Evolutionary conservation across 2,113 vertebrate species (phyloP), one percentile per base, ranked within the genome.

Genomic region (Fukomys damarensis): DNA sequence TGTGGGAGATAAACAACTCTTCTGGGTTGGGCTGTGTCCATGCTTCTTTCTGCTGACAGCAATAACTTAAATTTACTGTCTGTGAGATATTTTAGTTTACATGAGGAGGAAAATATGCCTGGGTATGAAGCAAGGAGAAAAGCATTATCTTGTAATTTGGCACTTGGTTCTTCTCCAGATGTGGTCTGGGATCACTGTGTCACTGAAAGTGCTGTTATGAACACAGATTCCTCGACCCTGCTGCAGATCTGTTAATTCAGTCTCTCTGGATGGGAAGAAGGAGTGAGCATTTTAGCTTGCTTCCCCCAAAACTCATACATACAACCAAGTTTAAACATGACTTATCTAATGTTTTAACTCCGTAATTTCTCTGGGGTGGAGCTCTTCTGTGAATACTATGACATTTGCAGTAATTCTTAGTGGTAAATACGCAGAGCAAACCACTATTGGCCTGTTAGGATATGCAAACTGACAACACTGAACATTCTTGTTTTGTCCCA

Each of bases 371-470:
- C 20, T 38, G 46, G 58, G 85, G 90, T 70, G 38, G 61, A 52
- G n/a, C 14, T 81, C 63, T 70, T 88, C 54, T 82, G 35, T 56
- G 81, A 92, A 86, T 91, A 66, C 41, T 65, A 68, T 91, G 89
- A 79, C 58, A 89, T 76, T 35, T n/a, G 7, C 32, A 72, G 93
- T 35, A 85, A 76, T 56, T 93, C 89, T 85, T 35, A 58, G 63
- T 88, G 84, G 68, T 93, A 93, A 93, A 84, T 70, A 54, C 61
- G 59, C 84, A 85, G 92, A 95, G 32, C 35, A 92, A 97, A 92
- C n/a, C 77, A 95, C 77, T 35, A 65, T 0, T 84, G 94, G 17
- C 95, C 56, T 96, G 92, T 94, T 74, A 79, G 90, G 76, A 92
- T 95, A 68, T 32, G 63, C 49, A 90, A 90, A 35, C 68, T 95